A percentile compares a stretch with the other conserved stretches of the same genome.
phyloP scores from a whole-genome alignment of 2,888 invertebrate species.

The Morinoia aosen region DNA sequence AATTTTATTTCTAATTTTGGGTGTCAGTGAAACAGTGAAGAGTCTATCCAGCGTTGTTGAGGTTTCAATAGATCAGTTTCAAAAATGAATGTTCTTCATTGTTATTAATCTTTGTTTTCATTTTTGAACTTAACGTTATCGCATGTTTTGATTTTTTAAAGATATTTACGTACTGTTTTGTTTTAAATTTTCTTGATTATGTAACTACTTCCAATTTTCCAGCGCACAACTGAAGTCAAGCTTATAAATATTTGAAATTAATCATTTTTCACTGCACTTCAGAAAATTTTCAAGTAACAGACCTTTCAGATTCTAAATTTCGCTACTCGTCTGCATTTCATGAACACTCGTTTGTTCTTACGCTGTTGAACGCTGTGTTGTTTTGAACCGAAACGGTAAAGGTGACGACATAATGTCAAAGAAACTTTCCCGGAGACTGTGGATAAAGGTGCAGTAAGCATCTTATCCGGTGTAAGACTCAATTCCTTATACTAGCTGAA shows the following conservation, averaged over 20 bases:
- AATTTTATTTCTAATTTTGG: too few species aligned
- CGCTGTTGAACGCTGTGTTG: not conserved
- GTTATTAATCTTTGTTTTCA: not conserved
- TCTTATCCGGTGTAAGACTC: too few species aligned
- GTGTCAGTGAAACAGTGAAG: too few species aligned
- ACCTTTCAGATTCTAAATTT: not conserved
- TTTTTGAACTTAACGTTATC: not conserved
- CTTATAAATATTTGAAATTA: not conserved
- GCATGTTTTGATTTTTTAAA: too few species aligned
- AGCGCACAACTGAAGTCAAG: too few species aligned
- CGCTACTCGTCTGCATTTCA: too few species aligned
- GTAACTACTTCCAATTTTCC: not conserved
- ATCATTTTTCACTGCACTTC: not conserved
- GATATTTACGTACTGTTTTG: too few species aligned
- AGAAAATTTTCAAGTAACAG: not conserved
- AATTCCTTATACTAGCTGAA: too few species aligned
- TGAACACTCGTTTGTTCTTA: not conserved
- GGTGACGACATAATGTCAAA: too few species aligned
- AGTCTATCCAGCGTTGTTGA: not conserved
- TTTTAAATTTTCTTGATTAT: not conserved
- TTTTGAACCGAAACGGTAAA: not conserved
- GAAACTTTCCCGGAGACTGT: too few species aligned
- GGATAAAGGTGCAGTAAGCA: too few species aligned
- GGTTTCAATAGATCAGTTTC: not conserved
- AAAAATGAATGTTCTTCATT: not conserved